phyloP scores from a whole-genome alignment of 30 jellyfish, hydroid and myxozoan genomes.

The Mastigias papua region DNA sequence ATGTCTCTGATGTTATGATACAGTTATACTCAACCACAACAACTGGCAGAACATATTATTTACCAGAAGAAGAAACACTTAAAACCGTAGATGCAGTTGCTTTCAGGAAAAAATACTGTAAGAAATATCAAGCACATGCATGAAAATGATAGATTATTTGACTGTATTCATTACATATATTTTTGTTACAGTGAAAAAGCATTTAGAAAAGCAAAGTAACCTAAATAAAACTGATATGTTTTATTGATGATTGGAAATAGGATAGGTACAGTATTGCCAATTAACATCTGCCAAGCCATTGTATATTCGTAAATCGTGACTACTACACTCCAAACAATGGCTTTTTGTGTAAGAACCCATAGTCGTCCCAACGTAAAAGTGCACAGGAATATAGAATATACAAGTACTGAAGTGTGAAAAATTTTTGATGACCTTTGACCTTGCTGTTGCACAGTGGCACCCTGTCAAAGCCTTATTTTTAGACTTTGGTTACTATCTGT shows the following conservation, averaged over 20 bases:
- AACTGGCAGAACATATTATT: constrained; percentile 32
- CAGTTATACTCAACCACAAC: not conserved
- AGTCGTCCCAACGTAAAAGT: not conserved
- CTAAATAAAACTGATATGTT: not conserved
- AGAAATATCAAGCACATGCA: not conserved
- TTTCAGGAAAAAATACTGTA: no score
- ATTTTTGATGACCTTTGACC: not conserved
- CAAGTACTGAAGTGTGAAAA: not conserved
- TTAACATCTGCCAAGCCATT: no score
- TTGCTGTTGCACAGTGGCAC: not conserved
- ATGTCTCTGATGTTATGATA: constrained; percentile 12
- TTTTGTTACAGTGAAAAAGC: not conserved
- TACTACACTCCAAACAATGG: not conserved
- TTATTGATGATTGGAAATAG: not conserved
- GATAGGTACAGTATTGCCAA: no score
- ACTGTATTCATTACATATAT: not conserved
- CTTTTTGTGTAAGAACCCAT: not conserved
- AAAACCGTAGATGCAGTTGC: not conserved
- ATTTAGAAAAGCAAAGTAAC: not conserved
- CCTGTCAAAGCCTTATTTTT: not conserved
- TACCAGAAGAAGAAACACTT: constrained; percentile 4
- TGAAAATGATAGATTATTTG: not conserved
- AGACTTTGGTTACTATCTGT: not conserved
- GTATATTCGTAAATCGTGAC: no score
- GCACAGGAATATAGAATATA: not conserved